A percentile compares a stretch with the other conserved stretches of the same genome.
These are phyloP conservation scores for Bombus impatiens DNA, from an alignment of 1,140 invertebrate species.

Conservation along the genomic window DNA sequence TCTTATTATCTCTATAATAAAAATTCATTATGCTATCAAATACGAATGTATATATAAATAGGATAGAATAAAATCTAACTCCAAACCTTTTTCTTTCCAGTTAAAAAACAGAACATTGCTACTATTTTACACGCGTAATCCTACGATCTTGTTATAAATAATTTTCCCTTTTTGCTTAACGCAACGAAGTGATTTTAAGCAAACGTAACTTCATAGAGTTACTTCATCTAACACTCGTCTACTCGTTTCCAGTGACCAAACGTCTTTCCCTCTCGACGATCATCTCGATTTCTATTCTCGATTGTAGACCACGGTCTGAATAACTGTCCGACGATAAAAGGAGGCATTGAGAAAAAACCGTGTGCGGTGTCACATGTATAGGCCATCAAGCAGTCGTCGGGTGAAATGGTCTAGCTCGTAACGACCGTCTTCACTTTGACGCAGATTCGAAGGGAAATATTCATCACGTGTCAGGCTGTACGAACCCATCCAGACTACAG, in stretches of 20 bases:
- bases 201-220: neutral
- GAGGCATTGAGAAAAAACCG: neutral
- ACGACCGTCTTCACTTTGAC: neutral
- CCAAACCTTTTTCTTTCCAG: no score
- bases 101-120: no score
- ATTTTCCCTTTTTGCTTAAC: no score
- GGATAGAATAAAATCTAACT: no score
- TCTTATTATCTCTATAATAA: no score
- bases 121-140: no score
- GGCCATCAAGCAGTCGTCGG: neutral
- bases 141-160: no score
- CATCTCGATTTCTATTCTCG: neutral
- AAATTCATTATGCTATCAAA: no score
- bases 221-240: neutral
- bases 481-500: neutral
- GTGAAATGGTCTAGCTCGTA: neutral
- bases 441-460: slow-evolving; percentile 9
- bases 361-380: neutral
- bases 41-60: no score
- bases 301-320: neutral
- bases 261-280: neutral
- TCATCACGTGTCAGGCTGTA: neutral
- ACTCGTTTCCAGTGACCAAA: neutral
- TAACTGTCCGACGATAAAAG: neutral
- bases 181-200: no score